These are phyloP conservation scores for Grallaria varia DNA, from an alignment of 2,113 vertebrate species.

Conservation along the genomic window DNA sequence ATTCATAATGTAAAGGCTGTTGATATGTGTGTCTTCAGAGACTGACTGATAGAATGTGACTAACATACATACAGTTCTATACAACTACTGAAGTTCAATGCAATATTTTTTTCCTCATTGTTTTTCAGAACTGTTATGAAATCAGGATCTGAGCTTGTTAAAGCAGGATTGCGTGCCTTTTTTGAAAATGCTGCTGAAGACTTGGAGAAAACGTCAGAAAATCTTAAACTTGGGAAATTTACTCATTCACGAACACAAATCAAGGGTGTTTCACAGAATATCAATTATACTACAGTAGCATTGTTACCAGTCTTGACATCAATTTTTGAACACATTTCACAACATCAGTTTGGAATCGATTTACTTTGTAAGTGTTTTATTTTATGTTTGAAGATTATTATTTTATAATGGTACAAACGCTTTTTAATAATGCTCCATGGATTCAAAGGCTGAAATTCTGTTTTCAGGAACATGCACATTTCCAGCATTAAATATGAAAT, in stretches of 20 bases:
- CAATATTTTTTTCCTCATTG: neutral
- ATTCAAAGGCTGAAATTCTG: neutral
- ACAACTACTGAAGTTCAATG: neutral
- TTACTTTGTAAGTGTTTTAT: conserved; percentile 86
- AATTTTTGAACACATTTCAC: conserved; percentile 94
- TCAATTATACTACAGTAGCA: conserved; percentile 96
- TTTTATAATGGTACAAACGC: neutral
- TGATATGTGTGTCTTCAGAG: neutral
- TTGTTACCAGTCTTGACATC: conserved; percentile 94
- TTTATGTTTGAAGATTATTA: neutral
- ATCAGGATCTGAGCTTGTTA: conserved; percentile 92
- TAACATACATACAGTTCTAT: neutral
- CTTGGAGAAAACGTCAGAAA: conserved; percentile 93
- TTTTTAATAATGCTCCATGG: neutral
- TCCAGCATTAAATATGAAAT: neutral
- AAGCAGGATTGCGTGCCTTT: conserved; percentile 89
- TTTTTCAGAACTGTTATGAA: conserved; percentile 94
- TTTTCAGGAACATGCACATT: neutral
- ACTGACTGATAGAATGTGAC: neutral
- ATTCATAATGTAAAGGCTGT: neutral
- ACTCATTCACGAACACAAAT: conserved; percentile 96
- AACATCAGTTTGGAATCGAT: conserved; percentile 92
- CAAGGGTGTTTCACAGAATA: conserved; percentile 97
- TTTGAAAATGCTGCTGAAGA: conserved; percentile 98
- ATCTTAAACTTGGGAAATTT: conserved; percentile 96